Evolutionary conservation across 2,888 invertebrate species (phyloP).

Genomic region (Perdita meconis): DNA sequence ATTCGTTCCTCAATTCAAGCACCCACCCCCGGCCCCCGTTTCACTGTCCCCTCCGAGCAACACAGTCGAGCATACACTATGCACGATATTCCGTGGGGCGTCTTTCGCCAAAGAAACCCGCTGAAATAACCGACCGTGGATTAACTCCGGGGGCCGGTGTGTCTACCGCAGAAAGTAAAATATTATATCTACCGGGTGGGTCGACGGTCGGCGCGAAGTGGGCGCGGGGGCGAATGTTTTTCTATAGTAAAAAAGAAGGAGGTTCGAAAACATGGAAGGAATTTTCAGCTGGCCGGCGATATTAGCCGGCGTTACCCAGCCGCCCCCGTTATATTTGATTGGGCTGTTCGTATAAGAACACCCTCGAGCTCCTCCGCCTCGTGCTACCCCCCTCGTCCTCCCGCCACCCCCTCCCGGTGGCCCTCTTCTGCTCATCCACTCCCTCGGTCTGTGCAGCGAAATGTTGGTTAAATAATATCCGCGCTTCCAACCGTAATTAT

Average conservation of each 20-base stretch:
- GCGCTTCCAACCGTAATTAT: slow-evolving; percentile 82
- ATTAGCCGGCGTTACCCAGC: slow-evolving; percentile 71
- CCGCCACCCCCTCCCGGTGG: not conserved
- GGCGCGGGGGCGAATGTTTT: slow-evolving; percentile 61
- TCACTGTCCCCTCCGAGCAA: not conserved
- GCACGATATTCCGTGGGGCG: slow-evolving; percentile 26
- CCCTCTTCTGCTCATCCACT: slow-evolving; percentile 61
- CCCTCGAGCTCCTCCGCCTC: slow-evolving; percentile 67
- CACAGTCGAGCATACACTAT: slow-evolving; percentile 4
- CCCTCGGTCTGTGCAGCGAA: slow-evolving; percentile 73
- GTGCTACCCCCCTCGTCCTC: slow-evolving; percentile 35
- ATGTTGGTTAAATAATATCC: slow-evolving; percentile 82
- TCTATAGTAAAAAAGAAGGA: slow-evolving; percentile 55
- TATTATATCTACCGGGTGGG: slow-evolving; percentile 54
- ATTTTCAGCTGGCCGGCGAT: slow-evolving; percentile 59
- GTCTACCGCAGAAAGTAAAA: slow-evolving; percentile 66
- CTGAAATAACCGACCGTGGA: slow-evolving; percentile 57
- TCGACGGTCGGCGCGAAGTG: slow-evolving; percentile 49
- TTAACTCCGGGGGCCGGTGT: slow-evolving; percentile 61
- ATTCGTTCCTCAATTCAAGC: slow-evolving; percentile 7
- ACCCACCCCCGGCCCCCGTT: not conserved
- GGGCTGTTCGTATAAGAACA: slow-evolving; percentile 77
- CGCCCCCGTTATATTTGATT: slow-evolving; percentile 80
- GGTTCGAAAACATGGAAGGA: slow-evolving; percentile 69
- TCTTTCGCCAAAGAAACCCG: slow-evolving; percentile 49